Conservation (phyloP, 2,888 invertebrate species). For the Heterodera filipjevi region DNA sequence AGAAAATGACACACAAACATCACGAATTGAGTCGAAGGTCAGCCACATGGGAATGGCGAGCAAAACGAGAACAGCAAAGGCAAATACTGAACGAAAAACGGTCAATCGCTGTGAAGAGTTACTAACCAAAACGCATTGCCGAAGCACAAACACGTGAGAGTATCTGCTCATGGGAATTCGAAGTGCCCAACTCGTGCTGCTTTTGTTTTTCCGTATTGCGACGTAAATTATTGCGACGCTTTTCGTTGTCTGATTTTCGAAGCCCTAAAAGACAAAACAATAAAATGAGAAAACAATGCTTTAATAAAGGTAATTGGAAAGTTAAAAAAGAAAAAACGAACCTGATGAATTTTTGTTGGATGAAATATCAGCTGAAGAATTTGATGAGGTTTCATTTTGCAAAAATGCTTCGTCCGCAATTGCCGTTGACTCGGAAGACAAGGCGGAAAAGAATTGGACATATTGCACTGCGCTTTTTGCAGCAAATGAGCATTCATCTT, state of each 20-base stretch:
- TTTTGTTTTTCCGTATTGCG: background rate
- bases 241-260: too few relatives aligned
- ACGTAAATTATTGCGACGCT: too few relatives aligned
- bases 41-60: conserved; percentile 21
- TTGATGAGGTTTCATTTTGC: conserved; percentile 11
- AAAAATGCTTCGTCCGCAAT: conserved; percentile 17
- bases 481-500: conserved; percentile 11
- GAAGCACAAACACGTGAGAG: background rate
- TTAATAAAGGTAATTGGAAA: too few relatives aligned
- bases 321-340: background rate
- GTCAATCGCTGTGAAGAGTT: background rate
- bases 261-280: too few relatives aligned
- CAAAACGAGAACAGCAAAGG: background rate
- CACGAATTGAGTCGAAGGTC: conserved; percentile 24
- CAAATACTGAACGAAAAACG: background rate
- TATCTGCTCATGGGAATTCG: background rate
- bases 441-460: conserved; percentile 12
- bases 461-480: conserved; percentile 26
- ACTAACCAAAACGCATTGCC: background rate
- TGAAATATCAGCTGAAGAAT: background rate
- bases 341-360: background rate
- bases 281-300: too few relatives aligned
- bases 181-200: background rate
- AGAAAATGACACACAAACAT: background rate
- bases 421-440: conserved; percentile 19